Evolutionary conservation across 2,888 invertebrate species (phyloP).

Genomic region (Elegia similella): DNA sequence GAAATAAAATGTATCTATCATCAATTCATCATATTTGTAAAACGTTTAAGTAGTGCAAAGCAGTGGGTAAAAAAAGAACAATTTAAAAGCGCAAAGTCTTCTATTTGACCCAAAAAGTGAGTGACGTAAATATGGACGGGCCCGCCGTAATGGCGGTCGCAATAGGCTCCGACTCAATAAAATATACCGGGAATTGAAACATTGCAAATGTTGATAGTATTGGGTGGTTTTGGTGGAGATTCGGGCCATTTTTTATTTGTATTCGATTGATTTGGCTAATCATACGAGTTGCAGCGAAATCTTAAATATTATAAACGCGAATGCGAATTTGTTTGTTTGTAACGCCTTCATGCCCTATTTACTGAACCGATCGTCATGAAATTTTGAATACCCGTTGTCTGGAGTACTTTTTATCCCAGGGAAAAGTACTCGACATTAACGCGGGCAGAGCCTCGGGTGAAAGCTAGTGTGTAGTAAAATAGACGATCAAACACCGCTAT

Average conservation of each 20-base stretch:
- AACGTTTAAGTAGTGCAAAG: not conserved
- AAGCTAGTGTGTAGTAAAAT: too few relatives aligned
- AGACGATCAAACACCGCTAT: too few relatives aligned
- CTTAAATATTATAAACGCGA: too few relatives aligned
- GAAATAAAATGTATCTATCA: too few relatives aligned
- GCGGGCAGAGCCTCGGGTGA: too few relatives aligned
- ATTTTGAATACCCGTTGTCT: too few relatives aligned
- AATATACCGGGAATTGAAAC: constrained; percentile 33
- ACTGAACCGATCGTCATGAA: too few relatives aligned
- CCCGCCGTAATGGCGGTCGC: constrained; percentile 52
- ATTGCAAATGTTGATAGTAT: constrained; percentile 20
- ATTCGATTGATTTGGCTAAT: not conserved
- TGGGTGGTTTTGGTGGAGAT: not conserved
- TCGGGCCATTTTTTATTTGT: not conserved
- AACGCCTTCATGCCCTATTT: too few relatives aligned
- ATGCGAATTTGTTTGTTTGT: too few relatives aligned
- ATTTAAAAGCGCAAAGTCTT: constrained; percentile 32
- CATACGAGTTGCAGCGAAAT: too few relatives aligned
- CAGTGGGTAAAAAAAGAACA: not conserved
- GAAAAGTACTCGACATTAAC: too few relatives aligned
- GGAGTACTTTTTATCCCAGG: too few relatives aligned
- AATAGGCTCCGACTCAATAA: constrained; percentile 62
- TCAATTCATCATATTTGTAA: not conserved
- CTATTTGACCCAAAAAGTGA: constrained; percentile 60
- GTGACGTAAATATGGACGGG: constrained; percentile 51